phyloP scores from a whole-genome alignment of 1,140 invertebrate genomes.

The Drosophila repleta region DNA sequence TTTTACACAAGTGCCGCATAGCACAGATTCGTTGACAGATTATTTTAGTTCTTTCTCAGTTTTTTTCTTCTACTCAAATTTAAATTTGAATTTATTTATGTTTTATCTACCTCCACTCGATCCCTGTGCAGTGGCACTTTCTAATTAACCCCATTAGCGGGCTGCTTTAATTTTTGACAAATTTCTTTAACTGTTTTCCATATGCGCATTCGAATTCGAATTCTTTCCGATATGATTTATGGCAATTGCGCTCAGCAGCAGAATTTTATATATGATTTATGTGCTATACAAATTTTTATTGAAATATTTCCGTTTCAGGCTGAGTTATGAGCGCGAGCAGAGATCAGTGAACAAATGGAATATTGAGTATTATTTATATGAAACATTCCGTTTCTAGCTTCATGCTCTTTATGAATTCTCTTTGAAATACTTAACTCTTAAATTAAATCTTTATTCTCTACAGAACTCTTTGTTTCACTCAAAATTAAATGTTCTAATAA shows the following conservation, averaged over 20 bases:
- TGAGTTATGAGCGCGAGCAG: too few species aligned
- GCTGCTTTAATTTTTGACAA: slow-evolving; percentile 18
- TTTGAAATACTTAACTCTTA: too few species aligned
- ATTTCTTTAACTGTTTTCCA: slow-evolving; percentile 7
- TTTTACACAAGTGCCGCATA: slow-evolving; percentile 78
- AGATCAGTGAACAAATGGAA: too few species aligned
- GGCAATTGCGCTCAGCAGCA: neutral
- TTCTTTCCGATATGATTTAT: neutral
- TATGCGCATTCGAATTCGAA: neutral
- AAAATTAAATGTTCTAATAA: neutral
- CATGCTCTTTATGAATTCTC: too few species aligned
- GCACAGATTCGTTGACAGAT: slow-evolving; percentile 58
- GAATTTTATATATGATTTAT: neutral
- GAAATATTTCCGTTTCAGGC: too few species aligned
- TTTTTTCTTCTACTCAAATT: too few species aligned
- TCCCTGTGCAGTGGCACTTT: slow-evolving; percentile 13
- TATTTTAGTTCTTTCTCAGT: slow-evolving; percentile 52
- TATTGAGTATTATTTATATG: too few species aligned
- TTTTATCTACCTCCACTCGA: neutral
- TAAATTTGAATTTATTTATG: too few species aligned
- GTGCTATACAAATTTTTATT: neutral
- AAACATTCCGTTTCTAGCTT: too few species aligned
- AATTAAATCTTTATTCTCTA: too few species aligned
- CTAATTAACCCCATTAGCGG: slow-evolving; percentile 30
- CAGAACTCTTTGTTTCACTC: neutral